Evolutionary conservation across 2,113 vertebrate genomes (phyloP), one percentile per base, ranked within the genome.

Genomic region (Chroicocephalus ridibundus): DNA sequence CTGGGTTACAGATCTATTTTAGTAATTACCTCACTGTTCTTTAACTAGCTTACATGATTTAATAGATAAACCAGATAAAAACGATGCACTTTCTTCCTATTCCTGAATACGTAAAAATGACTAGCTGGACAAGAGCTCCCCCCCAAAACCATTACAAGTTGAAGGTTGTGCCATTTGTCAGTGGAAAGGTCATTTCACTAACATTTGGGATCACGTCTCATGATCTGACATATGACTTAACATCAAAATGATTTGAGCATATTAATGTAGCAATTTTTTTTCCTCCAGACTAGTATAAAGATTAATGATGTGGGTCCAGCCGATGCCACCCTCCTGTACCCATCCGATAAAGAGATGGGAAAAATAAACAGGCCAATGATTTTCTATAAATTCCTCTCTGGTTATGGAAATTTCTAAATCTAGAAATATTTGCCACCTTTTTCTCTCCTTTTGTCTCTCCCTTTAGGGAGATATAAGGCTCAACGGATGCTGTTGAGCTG

Each of bases 161-260:
- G 74, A 95, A 95, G 77, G 78, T 58, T 90, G 49, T 82, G 86
- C 65, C 83, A 90, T 96, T 94, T 96, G 58, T 89, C 86, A 91
- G 84, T 42, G 25, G 70, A 96, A 97, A 95, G 94, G 92, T 93
- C 83, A 91, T 86, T 96, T 90, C 72, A 93, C 86, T 92, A 90
- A 81, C 72, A 84, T 94, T 94, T 95, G 72, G 42, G 88, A 78
- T 82, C 90, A 57, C 13, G 52, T 82, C 55, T 77, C 44, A n/a
- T 54, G 51, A 86, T 80, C 79, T 95, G 94, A 94, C 80, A 92
- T 62, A 60, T 22, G 80, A 79, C 77, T 83, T 95, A 78, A 75
- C 77, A 81, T 81, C 80, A 88, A 88, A 84, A 88, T 65, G 40
- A 76, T 72, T 69, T 91, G 21, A 81, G 52, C 80, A 86, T 79